These are phyloP conservation scores for Andrena haemorrhoa DNA, from an alignment of 2,888 invertebrate genomes.

Conservation along the genomic window DNA sequence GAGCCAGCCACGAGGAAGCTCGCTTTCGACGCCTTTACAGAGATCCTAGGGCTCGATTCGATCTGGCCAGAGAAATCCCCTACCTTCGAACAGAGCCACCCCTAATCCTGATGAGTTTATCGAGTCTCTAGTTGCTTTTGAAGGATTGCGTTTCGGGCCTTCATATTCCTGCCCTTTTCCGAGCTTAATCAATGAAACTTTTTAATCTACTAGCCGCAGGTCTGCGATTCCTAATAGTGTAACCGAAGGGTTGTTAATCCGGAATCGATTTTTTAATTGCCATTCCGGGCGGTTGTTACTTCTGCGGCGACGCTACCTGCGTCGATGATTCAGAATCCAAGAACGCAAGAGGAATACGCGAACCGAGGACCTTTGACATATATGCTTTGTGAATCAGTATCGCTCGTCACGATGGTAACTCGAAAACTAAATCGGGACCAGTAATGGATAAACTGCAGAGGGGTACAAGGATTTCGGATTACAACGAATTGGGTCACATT, in stretches of 20 bases:
- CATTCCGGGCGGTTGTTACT: not conserved
- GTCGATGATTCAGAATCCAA: not conserved
- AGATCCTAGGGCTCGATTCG: not conserved
- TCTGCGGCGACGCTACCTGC: not conserved
- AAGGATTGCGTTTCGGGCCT: not conserved
- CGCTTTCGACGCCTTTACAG: not conserved
- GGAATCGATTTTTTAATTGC: not conserved
- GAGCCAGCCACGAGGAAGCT: not conserved
- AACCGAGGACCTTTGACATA: not conserved
- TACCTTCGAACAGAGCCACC: not conserved
- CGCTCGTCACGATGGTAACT: too few relatives aligned
- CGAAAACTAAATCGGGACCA: too few relatives aligned
- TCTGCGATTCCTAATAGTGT: not conserved
- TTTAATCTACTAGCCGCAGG: too few relatives aligned
- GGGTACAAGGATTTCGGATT: not conserved
- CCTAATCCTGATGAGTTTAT: constrained; percentile 22
- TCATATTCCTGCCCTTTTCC: constrained; percentile 21
- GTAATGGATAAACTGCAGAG: not conserved
- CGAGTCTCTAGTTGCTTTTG: not conserved
- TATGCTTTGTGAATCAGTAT: constrained; percentile 1
- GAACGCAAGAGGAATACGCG: not conserved
- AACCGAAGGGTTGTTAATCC: not conserved
- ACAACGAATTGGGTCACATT: constrained; percentile 1
- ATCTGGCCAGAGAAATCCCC: not conserved
- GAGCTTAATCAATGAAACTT: too few relatives aligned